A percentile compares a stretch with the other conserved stretches of the same genome.
Conservation (phyloP, 2,113 vertebrate genomes). For the Motacilla alba region DNA sequence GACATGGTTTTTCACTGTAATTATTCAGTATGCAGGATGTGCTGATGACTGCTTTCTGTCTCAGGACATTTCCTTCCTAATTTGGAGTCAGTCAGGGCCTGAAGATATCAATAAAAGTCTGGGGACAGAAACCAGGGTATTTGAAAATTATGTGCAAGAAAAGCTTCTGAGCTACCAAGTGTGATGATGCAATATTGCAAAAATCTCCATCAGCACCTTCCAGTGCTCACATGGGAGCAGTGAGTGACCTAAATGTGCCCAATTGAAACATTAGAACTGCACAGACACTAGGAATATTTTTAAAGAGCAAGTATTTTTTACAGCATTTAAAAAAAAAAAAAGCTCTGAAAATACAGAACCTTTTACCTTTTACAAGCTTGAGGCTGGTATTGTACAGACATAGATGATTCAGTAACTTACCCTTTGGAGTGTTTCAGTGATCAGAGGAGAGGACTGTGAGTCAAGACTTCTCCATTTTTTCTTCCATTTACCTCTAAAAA, state of each 20-base stretch:
- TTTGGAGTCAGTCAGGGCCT: neutral
- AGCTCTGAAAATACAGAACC: neutral
- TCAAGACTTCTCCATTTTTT: neutral
- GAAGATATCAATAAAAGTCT: neutral
- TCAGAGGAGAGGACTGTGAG: neutral
- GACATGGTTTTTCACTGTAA: neutral
- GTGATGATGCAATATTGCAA: neutral
- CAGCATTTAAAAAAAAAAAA: neutral
- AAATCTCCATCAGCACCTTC: neutral
- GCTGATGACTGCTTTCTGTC: neutral
- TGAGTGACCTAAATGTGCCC: neutral
- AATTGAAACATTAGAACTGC: neutral
- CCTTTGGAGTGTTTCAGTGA: neutral
- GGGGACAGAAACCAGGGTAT: neutral
- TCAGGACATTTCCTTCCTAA: conserved; percentile 3
- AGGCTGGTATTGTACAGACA: neutral
- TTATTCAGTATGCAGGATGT: neutral
- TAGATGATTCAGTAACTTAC: neutral
- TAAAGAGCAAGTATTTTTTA: neutral
- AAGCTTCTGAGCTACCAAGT: neutral
- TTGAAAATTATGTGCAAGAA: neutral
- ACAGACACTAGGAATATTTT: neutral
- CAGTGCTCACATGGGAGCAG: neutral
- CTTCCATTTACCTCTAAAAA: conserved; percentile 18
- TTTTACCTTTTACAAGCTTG: neutral